These are phyloP conservation scores for Antheraea assamensis DNA, from an alignment of 2,888 invertebrate species.

Conservation along the genomic window DNA sequence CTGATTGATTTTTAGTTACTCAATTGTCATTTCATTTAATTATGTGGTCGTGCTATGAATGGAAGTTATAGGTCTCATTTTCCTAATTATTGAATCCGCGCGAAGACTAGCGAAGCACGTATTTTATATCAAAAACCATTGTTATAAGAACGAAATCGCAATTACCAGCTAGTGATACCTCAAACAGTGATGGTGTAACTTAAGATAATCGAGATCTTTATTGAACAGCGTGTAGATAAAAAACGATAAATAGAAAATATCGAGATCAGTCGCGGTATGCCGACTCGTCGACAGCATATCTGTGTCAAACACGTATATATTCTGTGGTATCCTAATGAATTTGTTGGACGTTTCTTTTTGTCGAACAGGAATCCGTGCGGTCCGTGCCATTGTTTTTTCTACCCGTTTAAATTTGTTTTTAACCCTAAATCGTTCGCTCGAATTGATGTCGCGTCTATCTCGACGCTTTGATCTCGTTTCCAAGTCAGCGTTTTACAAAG, in stretches of 20 bases:
- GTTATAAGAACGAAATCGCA: no score
- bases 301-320: constrained; percentile 64
- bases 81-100: no score
- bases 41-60: no score
- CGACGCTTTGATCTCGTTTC: constrained; percentile 55
- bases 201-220: neutral
- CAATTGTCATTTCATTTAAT: no score
- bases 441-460: constrained; percentile 66
- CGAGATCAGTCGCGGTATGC: neutral
- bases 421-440: constrained; percentile 54
- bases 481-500: constrained; percentile 48
- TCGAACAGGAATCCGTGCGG: constrained; percentile 52
- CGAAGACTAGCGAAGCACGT: no score
- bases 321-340: constrained; percentile 57
- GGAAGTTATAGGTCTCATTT: no score
- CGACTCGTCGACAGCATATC: constrained; percentile 28
- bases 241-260: neutral
- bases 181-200: neutral
- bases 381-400: constrained; percentile 39
- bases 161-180: neutral
- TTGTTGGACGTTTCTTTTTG: constrained; percentile 54
- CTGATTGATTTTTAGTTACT: no score
- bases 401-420: constrained; percentile 44
- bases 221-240: neutral
- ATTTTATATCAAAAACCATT: no score